Evolutionary conservation across 1,140 invertebrate genomes (phyloP).

Genomic region (Macrocentrus cingulum): DNA sequence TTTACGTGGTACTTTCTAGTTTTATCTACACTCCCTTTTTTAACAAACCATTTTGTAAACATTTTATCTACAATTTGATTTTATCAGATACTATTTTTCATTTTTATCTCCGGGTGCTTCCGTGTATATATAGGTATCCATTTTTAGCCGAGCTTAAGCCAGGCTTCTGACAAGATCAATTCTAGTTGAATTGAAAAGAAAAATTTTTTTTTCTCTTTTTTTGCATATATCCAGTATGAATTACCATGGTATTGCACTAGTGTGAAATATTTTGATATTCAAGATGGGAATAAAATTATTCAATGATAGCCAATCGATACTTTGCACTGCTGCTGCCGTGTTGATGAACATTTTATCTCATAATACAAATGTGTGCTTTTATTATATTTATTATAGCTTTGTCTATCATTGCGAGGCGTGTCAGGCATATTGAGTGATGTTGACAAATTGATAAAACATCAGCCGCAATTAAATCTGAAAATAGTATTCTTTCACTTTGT

Average conservation of each 20-base stretch:
- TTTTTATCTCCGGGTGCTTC: too few relatives aligned
- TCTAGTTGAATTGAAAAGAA: too few relatives aligned
- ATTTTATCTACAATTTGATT: too few relatives aligned
- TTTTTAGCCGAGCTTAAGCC: too few relatives aligned
- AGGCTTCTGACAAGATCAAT: too few relatives aligned
- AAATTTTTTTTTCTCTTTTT: too few relatives aligned
- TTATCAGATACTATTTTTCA: too few relatives aligned
- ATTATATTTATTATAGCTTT: neutral
- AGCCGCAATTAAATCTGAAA: neutral
- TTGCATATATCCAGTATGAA: too few relatives aligned
- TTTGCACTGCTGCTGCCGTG: too few relatives aligned
- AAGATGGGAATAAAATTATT: neutral
- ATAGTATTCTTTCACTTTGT: slow-evolving; percentile 13
- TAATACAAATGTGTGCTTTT: too few relatives aligned
- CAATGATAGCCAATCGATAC: too few relatives aligned
- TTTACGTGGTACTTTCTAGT: slow-evolving; percentile 19
- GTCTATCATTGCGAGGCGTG: neutral
- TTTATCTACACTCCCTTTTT: neutral
- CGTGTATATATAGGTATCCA: too few relatives aligned
- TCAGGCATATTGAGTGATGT: slow-evolving; percentile 1
- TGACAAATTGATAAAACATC: slow-evolving; percentile 9
- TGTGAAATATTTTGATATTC: neutral
- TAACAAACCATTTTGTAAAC: slow-evolving; percentile 1
- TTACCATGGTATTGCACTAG: neutral
- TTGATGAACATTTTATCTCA: neutral